Conservation (phyloP, 2,888 invertebrate species). For the Eupithecia insigniata region DNA sequence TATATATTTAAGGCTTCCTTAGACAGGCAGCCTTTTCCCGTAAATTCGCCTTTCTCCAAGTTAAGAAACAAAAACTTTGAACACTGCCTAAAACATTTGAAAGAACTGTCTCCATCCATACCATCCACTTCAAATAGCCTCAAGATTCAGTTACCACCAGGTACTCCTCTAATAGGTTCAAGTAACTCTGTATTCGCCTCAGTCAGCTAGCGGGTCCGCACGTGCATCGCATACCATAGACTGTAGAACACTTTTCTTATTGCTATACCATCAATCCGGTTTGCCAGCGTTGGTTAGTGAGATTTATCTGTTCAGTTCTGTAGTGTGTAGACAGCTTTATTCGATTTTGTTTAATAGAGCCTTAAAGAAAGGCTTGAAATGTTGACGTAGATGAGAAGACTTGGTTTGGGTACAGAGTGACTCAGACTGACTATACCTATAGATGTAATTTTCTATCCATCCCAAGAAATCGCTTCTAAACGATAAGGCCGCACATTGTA, state of each 20-base stretch:
- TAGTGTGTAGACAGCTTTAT: slow-evolving; percentile 9
- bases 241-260: slow-evolving; percentile 41
- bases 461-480: too few relatives aligned
- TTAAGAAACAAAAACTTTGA: too few relatives aligned
- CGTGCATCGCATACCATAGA: slow-evolving; percentile 54
- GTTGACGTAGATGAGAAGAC: too few relatives aligned
- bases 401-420: too few relatives aligned
- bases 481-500: too few relatives aligned
- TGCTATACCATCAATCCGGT: slow-evolving; percentile 46
- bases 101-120: background rate
- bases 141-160: background rate
- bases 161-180: slow-evolving; percentile 15
- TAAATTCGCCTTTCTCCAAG: too few relatives aligned
- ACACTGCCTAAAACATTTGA: too few relatives aligned
- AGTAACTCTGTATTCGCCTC: slow-evolving; percentile 48
- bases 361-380: background rate
- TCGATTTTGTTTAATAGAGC: background rate
- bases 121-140: background rate
- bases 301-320: slow-evolving; percentile 28
- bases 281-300: slow-evolving; percentile 38
- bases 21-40: too few relatives aligned
- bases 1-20: background rate
- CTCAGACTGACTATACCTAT: too few relatives aligned
- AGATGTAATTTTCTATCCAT: too few relatives aligned
- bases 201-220: slow-evolving; percentile 51